A percentile compares a stretch with the other conserved stretches of the same genome.
phyloP scores from a whole-genome alignment of 1,140 invertebrate genomes.

The Polypedilum vanderplanki region DNA sequence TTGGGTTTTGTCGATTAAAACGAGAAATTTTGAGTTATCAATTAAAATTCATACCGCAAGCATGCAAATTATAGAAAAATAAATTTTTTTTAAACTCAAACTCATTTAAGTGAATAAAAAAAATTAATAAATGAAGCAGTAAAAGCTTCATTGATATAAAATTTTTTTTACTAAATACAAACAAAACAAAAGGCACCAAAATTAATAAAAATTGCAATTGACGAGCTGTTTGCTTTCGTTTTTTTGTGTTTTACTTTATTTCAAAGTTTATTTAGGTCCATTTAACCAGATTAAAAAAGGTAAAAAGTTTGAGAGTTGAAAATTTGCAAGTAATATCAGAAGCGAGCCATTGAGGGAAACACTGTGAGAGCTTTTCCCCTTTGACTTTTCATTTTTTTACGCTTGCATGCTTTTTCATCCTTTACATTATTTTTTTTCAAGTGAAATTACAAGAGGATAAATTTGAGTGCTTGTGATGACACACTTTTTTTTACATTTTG shows the following conservation, averaged over 20 bases:
- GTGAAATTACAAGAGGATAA: too few relatives aligned
- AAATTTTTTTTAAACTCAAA: too few relatives aligned
- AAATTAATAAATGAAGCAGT: too few relatives aligned
- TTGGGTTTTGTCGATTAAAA: too few relatives aligned
- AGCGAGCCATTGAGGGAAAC: neutral
- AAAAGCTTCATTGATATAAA: too few relatives aligned
- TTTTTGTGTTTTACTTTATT: neutral
- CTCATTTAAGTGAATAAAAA: too few relatives aligned
- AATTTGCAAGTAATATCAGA: neutral
- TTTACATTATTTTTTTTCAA: neutral
- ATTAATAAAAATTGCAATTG: neutral
- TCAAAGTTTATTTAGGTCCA: neutral
- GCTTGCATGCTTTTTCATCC: neutral
- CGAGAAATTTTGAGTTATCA: too few relatives aligned
- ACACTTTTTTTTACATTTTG: too few relatives aligned
- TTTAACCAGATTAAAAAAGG: conserved; percentile 5
- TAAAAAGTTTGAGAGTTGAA: neutral
- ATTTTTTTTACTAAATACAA: too few relatives aligned
- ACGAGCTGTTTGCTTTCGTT: neutral
- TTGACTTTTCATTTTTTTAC: neutral
- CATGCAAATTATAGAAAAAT: too few relatives aligned
- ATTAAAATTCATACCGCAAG: too few relatives aligned
- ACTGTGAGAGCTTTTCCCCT: neutral
- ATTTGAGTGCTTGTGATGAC: too few relatives aligned
- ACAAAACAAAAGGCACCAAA: neutral